phyloP scores from a whole-genome alignment of 2,888 invertebrate genomes.

The Cataglyphis albicans region DNA sequence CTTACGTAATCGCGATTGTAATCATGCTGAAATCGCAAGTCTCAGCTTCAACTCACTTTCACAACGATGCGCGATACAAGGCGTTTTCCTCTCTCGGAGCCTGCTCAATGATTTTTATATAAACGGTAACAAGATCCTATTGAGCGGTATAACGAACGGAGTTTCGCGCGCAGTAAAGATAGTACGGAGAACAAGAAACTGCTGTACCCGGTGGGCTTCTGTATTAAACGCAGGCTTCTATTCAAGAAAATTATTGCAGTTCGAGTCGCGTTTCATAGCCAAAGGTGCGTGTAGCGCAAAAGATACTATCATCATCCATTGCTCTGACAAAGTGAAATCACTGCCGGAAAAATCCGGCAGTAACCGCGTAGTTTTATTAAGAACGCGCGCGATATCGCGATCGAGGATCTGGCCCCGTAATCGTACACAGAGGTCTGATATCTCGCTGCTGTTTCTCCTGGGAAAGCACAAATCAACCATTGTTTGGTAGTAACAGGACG shows the following conservation, averaged over 20 bases:
- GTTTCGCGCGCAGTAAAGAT: slow-evolving; percentile 52
- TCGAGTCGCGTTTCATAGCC: slow-evolving; percentile 41
- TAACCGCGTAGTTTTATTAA: slow-evolving; percentile 47
- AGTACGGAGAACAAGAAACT: slow-evolving; percentile 47
- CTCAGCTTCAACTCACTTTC: neutral
- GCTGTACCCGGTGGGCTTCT: slow-evolving; percentile 46
- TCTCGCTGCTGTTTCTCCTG: slow-evolving; percentile 46
- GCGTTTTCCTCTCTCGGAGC: slow-evolving; percentile 31
- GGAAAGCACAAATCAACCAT: slow-evolving; percentile 48
- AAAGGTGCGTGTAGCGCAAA: slow-evolving; percentile 39
- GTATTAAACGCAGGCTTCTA: slow-evolving; percentile 56
- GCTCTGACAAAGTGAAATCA: slow-evolving; percentile 52
- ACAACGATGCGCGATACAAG: slow-evolving; percentile 13
- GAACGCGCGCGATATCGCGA: slow-evolving; percentile 35
- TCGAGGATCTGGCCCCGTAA: slow-evolving; percentile 47
- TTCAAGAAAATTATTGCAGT: slow-evolving; percentile 57
- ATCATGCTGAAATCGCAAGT: slow-evolving; percentile 40
- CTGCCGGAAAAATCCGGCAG: slow-evolving; percentile 30
- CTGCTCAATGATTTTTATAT: slow-evolving; percentile 39
- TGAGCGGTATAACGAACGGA: slow-evolving; percentile 53
- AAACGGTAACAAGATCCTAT: slow-evolving; percentile 54
- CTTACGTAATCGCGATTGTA: neutral
- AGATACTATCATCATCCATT: slow-evolving; percentile 46
- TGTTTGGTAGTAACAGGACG: slow-evolving; percentile 38
- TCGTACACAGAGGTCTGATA: slow-evolving; percentile 40